Conservation (phyloP, 2,797 vertebrate genomes). For the Poecilia velifera region DNA sequence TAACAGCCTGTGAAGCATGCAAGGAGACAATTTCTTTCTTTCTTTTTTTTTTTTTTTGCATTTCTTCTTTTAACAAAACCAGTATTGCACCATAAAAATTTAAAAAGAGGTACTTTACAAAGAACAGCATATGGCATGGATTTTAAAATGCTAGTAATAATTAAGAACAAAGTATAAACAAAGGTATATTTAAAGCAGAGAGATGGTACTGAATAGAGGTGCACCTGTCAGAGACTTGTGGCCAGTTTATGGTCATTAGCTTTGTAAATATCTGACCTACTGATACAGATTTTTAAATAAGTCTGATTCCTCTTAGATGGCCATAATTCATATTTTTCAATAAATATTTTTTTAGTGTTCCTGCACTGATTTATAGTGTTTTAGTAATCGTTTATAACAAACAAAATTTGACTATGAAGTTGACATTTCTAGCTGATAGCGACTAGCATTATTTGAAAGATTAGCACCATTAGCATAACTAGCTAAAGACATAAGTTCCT, state of each 20-base stretch:
- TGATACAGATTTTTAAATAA: not conserved
- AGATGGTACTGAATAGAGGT: not conserved
- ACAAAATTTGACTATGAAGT: not conserved
- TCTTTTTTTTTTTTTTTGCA: not conserved
- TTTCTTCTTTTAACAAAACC: not conserved
- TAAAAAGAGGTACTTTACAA: conserved; percentile 5
- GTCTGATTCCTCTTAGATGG: not conserved
- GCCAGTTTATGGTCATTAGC: not conserved
- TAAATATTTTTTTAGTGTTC: not conserved
- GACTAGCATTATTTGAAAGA: not conserved
- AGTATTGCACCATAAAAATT: conserved; percentile 27
- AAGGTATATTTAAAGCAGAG: not conserved
- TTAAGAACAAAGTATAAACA: not conserved
- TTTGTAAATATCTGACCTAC: not conserved
- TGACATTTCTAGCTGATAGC: not conserved
- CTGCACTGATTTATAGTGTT: not conserved
- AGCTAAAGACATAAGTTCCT: not conserved
- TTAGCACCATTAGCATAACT: not conserved
- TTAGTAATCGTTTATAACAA: not conserved
- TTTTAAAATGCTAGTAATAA: conserved; percentile 26
- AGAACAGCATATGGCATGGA: conserved; percentile 49
- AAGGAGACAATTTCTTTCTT: conserved; percentile 38
- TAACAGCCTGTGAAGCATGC: conserved; percentile 44
- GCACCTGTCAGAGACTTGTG: not conserved
- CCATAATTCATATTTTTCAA: not conserved